Conservation (phyloP, 2,797 vertebrate genomes). For the Argentina silus region DNA sequence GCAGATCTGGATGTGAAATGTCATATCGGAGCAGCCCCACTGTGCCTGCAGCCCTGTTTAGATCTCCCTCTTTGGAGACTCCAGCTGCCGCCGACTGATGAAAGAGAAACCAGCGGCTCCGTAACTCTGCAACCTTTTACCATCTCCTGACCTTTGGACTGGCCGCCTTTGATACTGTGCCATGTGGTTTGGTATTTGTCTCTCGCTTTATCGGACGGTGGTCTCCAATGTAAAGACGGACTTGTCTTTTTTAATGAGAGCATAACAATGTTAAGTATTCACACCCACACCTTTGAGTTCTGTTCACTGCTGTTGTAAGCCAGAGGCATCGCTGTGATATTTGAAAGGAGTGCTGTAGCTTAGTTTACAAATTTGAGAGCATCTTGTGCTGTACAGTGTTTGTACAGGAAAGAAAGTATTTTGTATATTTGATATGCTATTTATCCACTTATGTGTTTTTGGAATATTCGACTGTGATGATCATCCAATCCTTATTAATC, state of each 20-base stretch:
- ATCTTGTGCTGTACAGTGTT: neutral
- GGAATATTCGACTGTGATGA: neutral
- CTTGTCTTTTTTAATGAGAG: slow-evolving; percentile 70
- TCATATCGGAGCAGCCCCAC: slow-evolving; percentile 77
- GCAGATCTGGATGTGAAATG: slow-evolving; percentile 83
- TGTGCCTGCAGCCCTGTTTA: slow-evolving; percentile 72
- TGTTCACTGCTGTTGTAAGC: slow-evolving; percentile 52
- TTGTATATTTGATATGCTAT: neutral
- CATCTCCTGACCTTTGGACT: slow-evolving; percentile 82
- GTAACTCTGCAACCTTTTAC: slow-evolving; percentile 81
- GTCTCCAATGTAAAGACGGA: slow-evolving; percentile 29
- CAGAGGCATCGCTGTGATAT: slow-evolving; percentile 27
- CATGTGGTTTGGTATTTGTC: slow-evolving; percentile 72
- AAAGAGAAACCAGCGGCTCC: slow-evolving; percentile 74
- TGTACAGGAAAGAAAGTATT: neutral
- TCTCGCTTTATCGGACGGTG: neutral
- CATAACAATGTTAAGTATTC: slow-evolving; percentile 71
- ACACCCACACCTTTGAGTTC: slow-evolving; percentile 56
- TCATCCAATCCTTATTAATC: neutral
- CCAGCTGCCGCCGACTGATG: slow-evolving; percentile 78
- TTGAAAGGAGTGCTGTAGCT: slow-evolving; percentile 52
- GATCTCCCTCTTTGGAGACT: slow-evolving; percentile 69
- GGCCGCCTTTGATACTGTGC: slow-evolving; percentile 77
- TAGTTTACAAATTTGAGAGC: slow-evolving; percentile 48
- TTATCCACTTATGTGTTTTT: too few species aligned